Conservation (phyloP, 92 coral and sea anemone species). For the Ricordea florida region DNA sequence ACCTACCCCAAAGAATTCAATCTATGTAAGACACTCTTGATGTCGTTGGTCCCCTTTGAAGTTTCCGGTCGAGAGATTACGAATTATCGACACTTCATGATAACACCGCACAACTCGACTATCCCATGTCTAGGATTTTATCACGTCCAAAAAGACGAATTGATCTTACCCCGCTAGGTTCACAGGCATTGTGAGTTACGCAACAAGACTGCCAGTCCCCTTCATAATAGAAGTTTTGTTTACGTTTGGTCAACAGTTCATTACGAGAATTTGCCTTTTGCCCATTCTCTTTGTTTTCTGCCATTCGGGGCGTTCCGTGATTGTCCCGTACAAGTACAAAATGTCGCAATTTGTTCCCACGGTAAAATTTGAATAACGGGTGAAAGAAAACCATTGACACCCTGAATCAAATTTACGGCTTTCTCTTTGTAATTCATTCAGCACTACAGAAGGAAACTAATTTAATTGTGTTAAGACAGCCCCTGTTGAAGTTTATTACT, state of each 20-base stretch:
- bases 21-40: background rate
- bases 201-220: too few relatives aligned
- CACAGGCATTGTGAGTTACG: too few relatives aligned
- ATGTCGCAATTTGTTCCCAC: slow-evolving; percentile 42
- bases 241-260: background rate
- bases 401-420: background rate
- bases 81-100: background rate
- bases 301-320: background rate
- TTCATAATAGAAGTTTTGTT: slow-evolving; percentile 5
- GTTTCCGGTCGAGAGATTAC: slow-evolving; percentile 41
- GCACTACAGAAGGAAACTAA: background rate
- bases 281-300: background rate
- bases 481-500: too few relatives aligned
- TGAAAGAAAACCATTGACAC: slow-evolving; percentile 1
- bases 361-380: slow-evolving; percentile 44
- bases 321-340: slow-evolving; percentile 4
- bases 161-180: too few relatives aligned
- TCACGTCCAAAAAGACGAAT: too few relatives aligned
- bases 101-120: too few relatives aligned
- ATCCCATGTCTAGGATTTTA: background rate
- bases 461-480: background rate
- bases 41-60: slow-evolving; percentile 24
- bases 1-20: too few relatives aligned
- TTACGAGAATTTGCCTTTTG: background rate
- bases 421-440: background rate